phyloP scores from a whole-genome alignment of 2,888 invertebrate species.

The Synanthedon tipuliformis region DNA sequence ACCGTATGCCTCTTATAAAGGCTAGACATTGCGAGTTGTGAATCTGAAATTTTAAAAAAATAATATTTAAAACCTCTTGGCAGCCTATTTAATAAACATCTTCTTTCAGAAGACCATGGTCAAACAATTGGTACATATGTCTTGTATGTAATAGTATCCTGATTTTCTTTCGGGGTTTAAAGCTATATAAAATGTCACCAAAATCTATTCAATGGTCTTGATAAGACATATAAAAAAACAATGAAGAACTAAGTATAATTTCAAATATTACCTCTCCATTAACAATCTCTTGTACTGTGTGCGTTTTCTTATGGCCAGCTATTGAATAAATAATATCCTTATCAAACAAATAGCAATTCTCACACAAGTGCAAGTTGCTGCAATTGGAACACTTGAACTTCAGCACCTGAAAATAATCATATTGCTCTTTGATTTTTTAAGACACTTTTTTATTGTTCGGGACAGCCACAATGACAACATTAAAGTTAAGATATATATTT shows the following conservation, averaged over 20 bases:
- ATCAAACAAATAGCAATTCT: slow-evolving; percentile 58
- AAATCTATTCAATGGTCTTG: too few species aligned
- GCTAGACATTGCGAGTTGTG: slow-evolving; percentile 50
- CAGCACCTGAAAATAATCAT: slow-evolving; percentile 37
- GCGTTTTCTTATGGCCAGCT: slow-evolving; percentile 53
- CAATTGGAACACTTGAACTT: slow-evolving; percentile 61
- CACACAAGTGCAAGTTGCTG: slow-evolving; percentile 49
- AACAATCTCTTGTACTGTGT: slow-evolving; percentile 52
- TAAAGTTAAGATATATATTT: too few species aligned
- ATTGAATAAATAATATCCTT: slow-evolving; percentile 32
- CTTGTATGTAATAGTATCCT: too few species aligned
- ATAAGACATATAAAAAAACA: too few species aligned
- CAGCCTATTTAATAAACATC: too few species aligned
- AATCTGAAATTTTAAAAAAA: slow-evolving; percentile 28
- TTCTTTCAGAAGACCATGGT: too few species aligned
- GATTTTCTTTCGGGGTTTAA: too few species aligned
- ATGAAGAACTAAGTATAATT: too few species aligned
- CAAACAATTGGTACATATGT: too few species aligned
- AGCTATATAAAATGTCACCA: too few species aligned
- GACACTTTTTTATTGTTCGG: too few species aligned
- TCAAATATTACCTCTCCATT: slow-evolving; percentile 49
- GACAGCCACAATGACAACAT: too few species aligned
- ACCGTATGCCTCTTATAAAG: slow-evolving; percentile 55
- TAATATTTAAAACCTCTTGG: background rate
- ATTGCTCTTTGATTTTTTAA: background rate